A percentile compares a stretch with the other conserved stretches of the same genome.
phyloP scores from a whole-genome alignment of 2,797 vertebrate species.

The Trachurus trachurus region DNA sequence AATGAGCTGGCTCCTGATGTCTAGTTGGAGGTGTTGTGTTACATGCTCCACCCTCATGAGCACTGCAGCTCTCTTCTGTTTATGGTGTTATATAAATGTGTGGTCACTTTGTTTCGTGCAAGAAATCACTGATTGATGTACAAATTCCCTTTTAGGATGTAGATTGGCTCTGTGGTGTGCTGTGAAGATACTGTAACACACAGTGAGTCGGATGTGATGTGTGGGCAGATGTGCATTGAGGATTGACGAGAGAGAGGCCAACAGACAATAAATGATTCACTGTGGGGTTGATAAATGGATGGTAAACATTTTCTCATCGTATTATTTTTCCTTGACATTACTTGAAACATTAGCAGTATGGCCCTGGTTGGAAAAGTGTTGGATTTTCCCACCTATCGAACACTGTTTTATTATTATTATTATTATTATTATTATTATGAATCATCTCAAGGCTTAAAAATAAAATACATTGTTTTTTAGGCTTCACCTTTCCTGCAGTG shows the following conservation, averaged over 20 bases:
- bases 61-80: slow-evolving; percentile 48
- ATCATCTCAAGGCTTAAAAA: neutral
- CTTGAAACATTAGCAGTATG: neutral
- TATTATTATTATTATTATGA: neutral
- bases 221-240: slow-evolving; percentile 30
- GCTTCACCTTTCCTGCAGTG: slow-evolving; percentile 25
- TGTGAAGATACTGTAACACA: slow-evolving; percentile 33
- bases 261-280: slow-evolving; percentile 16
- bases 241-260: slow-evolving; percentile 30
- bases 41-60: slow-evolving; percentile 61
- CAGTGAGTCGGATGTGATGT: slow-evolving; percentile 34
- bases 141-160: slow-evolving; percentile 39
- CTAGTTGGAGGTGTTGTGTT: slow-evolving; percentile 65
- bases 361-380: neutral
- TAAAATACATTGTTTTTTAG: slow-evolving; percentile 20
- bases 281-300: slow-evolving; percentile 21
- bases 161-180: slow-evolving; percentile 13
- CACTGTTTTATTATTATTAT: slow-evolving; percentile 10
- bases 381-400: neutral
- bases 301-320: slow-evolving; percentile 1
- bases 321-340: slow-evolving; percentile 1
- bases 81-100: slow-evolving; percentile 71
- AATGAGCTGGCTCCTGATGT: slow-evolving; percentile 54
- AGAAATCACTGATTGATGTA: slow-evolving; percentile 56
- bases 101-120: slow-evolving; percentile 52